Base-by-base conservation (phyloP, 2,113 vertebrate genomes). In the Strix uralensis region DNA sequence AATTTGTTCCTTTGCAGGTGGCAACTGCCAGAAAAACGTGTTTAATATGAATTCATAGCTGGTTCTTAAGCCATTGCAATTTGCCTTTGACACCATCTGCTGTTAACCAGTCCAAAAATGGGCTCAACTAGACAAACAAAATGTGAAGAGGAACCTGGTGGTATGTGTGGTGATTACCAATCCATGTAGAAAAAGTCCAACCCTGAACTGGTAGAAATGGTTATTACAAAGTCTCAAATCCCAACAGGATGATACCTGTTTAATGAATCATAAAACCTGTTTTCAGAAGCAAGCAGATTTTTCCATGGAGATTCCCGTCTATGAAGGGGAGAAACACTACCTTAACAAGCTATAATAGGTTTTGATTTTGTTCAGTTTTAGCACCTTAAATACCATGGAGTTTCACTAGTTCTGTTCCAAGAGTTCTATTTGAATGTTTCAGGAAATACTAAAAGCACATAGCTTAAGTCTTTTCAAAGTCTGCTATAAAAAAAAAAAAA, bases 291-390 rank as follows among this genome's bases (percentile, higher is more conserved):
- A 98, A 98, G 98, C 96, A 98, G 98, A 98, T 98, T 99, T 99
- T 98, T 99, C 99, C 99, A 99, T 18, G 98, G 98, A 98, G 98
- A 98, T 98, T 99, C 99, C 98, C 98, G 98, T 99, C 99, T 99
- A 99, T 52, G 98, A 96, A 98, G 98, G 98, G 98, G 98, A 98
- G 99, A 98, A 98, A 98, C 96, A 99, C 98, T 96, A 97, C 94
- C 98, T 98, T 98, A 98, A 98, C 97, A 95, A 97, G 75, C 96
- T 94, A 93, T 71, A 96, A 61, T 25, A 95, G 55, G 91, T 75
- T 80, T 97, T 58, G 27, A 70, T 92, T 97, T 81, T 71, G 71
- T 71, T 91, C 65, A 85, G 8, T 82, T 91, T 88, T 59, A 96
- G 78, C 82, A 87, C 66, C 73, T 96, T 65, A 92, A 86, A 88